Conservation (phyloP, 2,113 vertebrate species). For the Psilopogon haemacephalus region DNA sequence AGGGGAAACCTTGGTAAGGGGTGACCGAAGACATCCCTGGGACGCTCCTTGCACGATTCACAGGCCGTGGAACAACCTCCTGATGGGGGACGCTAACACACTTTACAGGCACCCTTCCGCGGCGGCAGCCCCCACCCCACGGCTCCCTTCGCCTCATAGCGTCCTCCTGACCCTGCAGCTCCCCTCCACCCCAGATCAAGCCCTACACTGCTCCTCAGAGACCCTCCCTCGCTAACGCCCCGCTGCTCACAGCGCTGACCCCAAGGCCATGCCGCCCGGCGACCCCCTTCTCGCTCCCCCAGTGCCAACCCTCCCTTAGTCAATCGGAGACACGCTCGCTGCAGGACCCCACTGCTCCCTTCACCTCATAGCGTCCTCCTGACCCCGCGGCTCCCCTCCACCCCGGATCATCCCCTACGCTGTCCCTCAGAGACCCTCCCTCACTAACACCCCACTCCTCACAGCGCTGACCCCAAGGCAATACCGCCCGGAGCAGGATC, state of each 20-base stretch:
- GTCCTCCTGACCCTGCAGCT: not conserved
- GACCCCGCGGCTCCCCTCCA: too few species aligned
- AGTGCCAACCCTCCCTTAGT: not conserved
- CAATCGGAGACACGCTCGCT: not conserved
- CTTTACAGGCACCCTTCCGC: too few species aligned
- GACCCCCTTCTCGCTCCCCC: not conserved
- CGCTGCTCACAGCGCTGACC: rapidly evolving
- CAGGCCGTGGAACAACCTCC: not conserved
- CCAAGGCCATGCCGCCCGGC: not conserved
- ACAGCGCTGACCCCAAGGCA: not conserved
- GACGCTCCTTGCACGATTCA: rapidly evolving
- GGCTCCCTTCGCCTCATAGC: not conserved
- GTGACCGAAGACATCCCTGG: rapidly evolving
- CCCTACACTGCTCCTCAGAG: not conserved
- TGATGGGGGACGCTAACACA: rapidly evolving
- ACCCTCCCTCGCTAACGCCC: not conserved
- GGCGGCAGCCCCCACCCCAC: too few species aligned
- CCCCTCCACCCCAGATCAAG: not conserved
- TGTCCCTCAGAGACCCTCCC: too few species aligned
- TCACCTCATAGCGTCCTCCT: too few species aligned
- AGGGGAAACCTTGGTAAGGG: rapidly evolving
- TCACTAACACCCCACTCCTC: too few species aligned
- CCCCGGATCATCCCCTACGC: too few species aligned
- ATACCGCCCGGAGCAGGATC: too few species aligned
- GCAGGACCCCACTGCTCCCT: not conserved